Evolutionary conservation across 2,888 invertebrate genomes (phyloP), one percentile per base, ranked within the genome.

Genomic region (Drosophila neonasuta): DNA sequence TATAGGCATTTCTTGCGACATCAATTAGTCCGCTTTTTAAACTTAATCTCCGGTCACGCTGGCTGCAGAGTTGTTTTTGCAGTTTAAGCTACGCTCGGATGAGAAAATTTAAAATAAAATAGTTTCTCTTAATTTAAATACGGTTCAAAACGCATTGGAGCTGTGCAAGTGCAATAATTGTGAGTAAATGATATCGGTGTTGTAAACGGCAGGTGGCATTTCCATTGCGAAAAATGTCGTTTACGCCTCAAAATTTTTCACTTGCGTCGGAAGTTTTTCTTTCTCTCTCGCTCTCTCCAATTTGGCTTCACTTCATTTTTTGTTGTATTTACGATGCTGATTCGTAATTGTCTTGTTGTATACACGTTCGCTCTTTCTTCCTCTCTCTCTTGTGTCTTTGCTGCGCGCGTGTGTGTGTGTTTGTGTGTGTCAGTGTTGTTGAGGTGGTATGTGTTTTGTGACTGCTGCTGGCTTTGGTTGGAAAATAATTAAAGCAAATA

Each of bases 271-370:
- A 76, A 77, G 68, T 74, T 78, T 76, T 76, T 66, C 64, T 69
- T 36, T 36, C 36, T 36, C 36, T 36, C 36, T 36, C 36, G 36
- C 36, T 58, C 54, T 65, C 74, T 68, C 56, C 55, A 39, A 29
- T 56, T 41, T 65, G 63, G 60, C 68, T 71, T 69, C 52, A 55
- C 29, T 44, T 54, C 69, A 61, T 57, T 68, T 79, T 80, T 83
- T 82, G 61, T 78, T 80, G 77, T 80, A 77, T 77, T 81, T 71
- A 83, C 86, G 80, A 86, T 81, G 80, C 80, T 80, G 86, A 79
- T 82, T 81, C 87, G 81, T 86, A 84, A 80, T 80, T 80, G 80
- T 80, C 85, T 75, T 75, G 70, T 81, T 86, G 86, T 86, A 71
- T 81, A 86, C 85, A 78, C 65, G 62, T 65, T 70, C 59, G 56